Conservation (phyloP, 2,888 invertebrate genomes). For the Cheiracanthium punctorium region DNA sequence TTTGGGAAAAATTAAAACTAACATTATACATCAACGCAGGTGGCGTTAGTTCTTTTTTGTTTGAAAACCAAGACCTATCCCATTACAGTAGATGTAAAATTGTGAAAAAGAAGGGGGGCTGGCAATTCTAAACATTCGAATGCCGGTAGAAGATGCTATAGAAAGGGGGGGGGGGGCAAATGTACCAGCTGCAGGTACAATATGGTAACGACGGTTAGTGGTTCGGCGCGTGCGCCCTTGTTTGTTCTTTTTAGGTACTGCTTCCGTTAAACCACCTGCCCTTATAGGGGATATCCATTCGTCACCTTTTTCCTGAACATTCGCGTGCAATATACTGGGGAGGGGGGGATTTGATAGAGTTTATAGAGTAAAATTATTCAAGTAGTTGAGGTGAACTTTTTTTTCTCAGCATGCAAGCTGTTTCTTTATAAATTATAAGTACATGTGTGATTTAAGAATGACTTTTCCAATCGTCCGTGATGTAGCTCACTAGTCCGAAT, state of each 20-base stretch:
- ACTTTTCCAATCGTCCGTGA: too few relatives aligned
- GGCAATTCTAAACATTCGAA: slow-evolving; percentile 18
- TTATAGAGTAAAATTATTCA: background rate
- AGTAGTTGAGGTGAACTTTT: background rate
- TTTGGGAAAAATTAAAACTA: slow-evolving; percentile 49
- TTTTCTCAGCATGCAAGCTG: background rate
- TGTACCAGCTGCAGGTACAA: slow-evolving; percentile 64
- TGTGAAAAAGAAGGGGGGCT: slow-evolving; percentile 19
- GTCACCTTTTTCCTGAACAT: slow-evolving; percentile 9
- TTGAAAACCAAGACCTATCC: slow-evolving; percentile 48
- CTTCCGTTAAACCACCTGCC: slow-evolving; percentile 65
- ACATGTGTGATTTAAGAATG: too few relatives aligned
- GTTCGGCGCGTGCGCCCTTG: slow-evolving; percentile 64
- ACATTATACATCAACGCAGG: slow-evolving; percentile 31
- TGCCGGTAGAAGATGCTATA: slow-evolving; percentile 50
- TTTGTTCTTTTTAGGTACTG: slow-evolving; percentile 62
- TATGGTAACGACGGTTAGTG: slow-evolving; percentile 62
- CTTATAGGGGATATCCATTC: slow-evolving; percentile 11
- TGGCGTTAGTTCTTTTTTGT: slow-evolving; percentile 32
- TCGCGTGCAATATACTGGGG: background rate
- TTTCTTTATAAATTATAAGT: background rate
- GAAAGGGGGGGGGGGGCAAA: slow-evolving; percentile 12
- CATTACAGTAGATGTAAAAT: slow-evolving; percentile 34
- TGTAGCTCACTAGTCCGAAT: too few relatives aligned
- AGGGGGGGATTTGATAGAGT: background rate